These are phyloP conservation scores for Tupiocoris notatus DNA, from an alignment of 2,888 invertebrate genomes.

Conservation along the genomic window DNA sequence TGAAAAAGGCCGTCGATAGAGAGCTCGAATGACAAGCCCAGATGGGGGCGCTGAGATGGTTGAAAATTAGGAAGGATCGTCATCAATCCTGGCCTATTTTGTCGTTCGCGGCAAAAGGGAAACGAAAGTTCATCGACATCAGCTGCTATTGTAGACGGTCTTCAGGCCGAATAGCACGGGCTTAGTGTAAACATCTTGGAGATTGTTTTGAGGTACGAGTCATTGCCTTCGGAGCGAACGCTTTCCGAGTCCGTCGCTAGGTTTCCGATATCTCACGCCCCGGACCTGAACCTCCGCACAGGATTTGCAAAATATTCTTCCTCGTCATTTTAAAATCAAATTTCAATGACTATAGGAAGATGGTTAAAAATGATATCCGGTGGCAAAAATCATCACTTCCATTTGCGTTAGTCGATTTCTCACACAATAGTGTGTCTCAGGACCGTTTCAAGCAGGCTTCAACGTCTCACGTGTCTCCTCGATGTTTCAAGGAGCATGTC, in stretches of 20 bases:
- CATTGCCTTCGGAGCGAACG: slow-evolving; percentile 34
- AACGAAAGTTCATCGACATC: slow-evolving; percentile 26
- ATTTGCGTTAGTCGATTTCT: too few species aligned
- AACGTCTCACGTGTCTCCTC: too few species aligned
- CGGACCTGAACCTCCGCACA: not conserved
- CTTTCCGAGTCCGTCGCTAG: not conserved
- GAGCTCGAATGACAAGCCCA: not conserved
- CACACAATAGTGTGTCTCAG: too few species aligned
- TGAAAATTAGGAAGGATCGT: not conserved
- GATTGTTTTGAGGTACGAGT: slow-evolving; percentile 38
- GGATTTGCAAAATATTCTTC: not conserved
- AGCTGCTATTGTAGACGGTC: slow-evolving; percentile 19
- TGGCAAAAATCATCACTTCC: too few species aligned
- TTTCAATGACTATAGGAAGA: too few species aligned
- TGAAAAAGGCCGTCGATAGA: too few species aligned
- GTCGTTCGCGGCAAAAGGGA: not conserved
- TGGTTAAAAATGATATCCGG: too few species aligned
- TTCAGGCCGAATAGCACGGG: slow-evolving; percentile 8
- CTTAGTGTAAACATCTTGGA: slow-evolving; percentile 21
- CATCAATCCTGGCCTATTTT: not conserved
- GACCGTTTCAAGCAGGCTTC: too few species aligned
- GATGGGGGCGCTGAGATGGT: not conserved
- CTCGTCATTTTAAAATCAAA: not conserved
- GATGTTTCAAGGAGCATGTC: too few species aligned
- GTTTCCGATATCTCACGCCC: not conserved